A percentile compares a stretch with the other conserved stretches of the same genome.
phyloP scores from a whole-genome alignment of 2,888 invertebrate genomes.

The Aspidapion aeneum region DNA sequence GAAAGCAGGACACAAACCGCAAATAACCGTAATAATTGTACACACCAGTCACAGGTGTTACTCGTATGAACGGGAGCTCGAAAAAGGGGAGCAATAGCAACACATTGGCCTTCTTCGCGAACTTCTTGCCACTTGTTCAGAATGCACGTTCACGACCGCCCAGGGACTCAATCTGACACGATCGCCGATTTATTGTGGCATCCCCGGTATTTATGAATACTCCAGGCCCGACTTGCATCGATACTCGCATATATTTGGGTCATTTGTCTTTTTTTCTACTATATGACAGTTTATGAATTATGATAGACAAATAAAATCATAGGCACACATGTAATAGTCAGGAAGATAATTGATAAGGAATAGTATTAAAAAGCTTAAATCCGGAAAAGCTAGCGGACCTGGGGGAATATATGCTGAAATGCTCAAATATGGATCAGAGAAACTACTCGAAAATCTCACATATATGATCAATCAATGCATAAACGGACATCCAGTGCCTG shows the following conservation, averaged over 20 bases:
- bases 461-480: no score
- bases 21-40: no score
- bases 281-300: not conserved
- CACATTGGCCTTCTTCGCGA: not conserved
- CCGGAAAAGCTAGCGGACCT: no score
- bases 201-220: slow-evolving; percentile 47
- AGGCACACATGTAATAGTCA: no score
- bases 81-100: not conserved
- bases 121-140: slow-evolving; percentile 30
- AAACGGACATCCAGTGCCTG: no score
- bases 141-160: slow-evolving; percentile 46
- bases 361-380: no score
- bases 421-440: no score
- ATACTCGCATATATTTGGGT: slow-evolving; percentile 33
- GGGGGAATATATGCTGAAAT: no score
- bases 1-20: no score
- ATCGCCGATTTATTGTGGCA: slow-evolving; percentile 46
- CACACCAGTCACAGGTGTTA: not conserved
- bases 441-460: no score
- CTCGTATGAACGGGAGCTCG: not conserved
- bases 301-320: no score
- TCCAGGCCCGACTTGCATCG: slow-evolving; percentile 41
- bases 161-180: slow-evolving; percentile 44
- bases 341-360: no score
- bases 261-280: not conserved